Evolutionary conservation across 2,113 vertebrate species (phyloP), one percentile per base, ranked within the genome.

Genomic region (Aix galericulata): DNA sequence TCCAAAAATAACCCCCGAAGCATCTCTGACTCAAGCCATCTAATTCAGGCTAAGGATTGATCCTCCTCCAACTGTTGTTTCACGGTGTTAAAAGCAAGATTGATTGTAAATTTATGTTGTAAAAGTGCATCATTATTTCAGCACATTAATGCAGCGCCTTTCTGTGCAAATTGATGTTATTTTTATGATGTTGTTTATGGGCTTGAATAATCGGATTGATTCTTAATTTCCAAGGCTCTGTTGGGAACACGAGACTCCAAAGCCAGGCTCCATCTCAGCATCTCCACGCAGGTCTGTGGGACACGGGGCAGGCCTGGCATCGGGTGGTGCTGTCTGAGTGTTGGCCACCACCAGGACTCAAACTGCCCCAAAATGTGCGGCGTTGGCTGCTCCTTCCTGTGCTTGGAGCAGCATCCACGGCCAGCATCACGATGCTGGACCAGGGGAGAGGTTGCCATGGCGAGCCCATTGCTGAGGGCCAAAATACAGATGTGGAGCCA

Each of bases 121-220:
- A 91, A 97, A 89, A 55, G 32, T 93, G 87, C 91, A 97, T 97
- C 97, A 94, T 96, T 97, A 97, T 97, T 97, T 97, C 94, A 84
- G 96, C 93, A 93, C 96, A 96, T 97, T 96, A 97, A 93, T 82
- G 46, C 88, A 52, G 78, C 86, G 96, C 95, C 95, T 97, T 94
- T 94, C 92, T 94, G 93, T 93, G 95, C 94, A 97, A 98, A 97
- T 96, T 97, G 96, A 97, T 97, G 97, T 97, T 95, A 97, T 96
- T 97, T 97, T 98, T 97, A 97, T 97, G 96, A 95, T 96, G 95
- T 97, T 97, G 97, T 97, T 97, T 97, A 97, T 95, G 95, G 94
- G 97, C 88, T 89, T 97, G 96, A 97, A 97, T 98, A 97, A 98
- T 98, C 97, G 91, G 91, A 98, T 97, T 96, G 97, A 97, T 98